Conservation (phyloP, 2,113 vertebrate species). For the Mola mola region DNA sequence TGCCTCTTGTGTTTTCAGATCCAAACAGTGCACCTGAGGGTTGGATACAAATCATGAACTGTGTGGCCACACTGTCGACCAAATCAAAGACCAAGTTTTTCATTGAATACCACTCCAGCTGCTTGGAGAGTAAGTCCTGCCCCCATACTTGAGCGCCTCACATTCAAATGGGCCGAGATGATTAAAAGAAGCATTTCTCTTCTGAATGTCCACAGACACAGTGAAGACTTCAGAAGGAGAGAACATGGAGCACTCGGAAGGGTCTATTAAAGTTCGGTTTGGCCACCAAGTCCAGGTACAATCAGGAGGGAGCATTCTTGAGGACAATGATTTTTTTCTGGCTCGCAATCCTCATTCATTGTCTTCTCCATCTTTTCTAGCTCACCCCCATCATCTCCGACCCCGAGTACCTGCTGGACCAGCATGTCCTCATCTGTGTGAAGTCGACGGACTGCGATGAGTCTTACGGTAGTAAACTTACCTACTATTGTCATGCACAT, state of each 20-base stretch:
- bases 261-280: constrained; percentile 90
- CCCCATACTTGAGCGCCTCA: background rate
- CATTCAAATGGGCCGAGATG: background rate
- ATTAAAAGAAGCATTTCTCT: constrained; percentile 12
- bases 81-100: constrained; percentile 98
- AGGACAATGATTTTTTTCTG: background rate
- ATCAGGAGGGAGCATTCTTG: background rate
- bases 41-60: constrained; percentile 92
- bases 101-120: constrained; percentile 96
- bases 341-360: background rate
- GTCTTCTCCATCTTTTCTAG: constrained; percentile 71
- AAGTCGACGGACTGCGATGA: constrained; percentile 96
- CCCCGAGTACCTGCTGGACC: constrained; percentile 94
- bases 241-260: constrained; percentile 87
- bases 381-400: constrained; percentile 97
- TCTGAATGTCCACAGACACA: constrained; percentile 80
- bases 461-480: constrained; percentile 87
- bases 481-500: background rate
- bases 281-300: constrained; percentile 90
- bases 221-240: constrained; percentile 94
- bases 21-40: constrained; percentile 86
- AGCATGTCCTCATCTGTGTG: constrained; percentile 95
- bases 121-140: constrained; percentile 88
- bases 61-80: constrained; percentile 88
- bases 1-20: constrained; percentile 74